A percentile compares a stretch with the other conserved stretches of the same genome.
Conservation (phyloP, 2,797 vertebrate genomes). For the Micropoecilia bifurca region DNA sequence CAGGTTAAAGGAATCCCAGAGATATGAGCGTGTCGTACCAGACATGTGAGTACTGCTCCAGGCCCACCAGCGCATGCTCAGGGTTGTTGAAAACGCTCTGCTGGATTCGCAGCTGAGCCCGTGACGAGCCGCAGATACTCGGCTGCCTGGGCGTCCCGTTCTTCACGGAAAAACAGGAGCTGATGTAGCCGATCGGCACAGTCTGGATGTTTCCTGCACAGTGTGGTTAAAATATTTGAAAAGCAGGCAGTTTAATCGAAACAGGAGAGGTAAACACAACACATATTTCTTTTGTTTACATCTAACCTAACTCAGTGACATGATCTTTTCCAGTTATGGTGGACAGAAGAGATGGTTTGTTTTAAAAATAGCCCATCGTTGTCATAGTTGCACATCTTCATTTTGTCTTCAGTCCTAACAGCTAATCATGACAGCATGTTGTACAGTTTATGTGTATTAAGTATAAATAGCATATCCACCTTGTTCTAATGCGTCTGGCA, state of each 20-base stretch:
- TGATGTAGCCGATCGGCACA: slow-evolving; percentile 86
- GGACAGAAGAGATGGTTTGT: not conserved
- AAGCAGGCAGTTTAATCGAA: not conserved
- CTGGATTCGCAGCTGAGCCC: slow-evolving; percentile 83
- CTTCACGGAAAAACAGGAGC: slow-evolving; percentile 88
- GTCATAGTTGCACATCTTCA: not conserved
- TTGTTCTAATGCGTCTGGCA: slow-evolving; percentile 67
- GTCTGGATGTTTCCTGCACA: slow-evolving; percentile 85
- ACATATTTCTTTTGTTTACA: not conserved
- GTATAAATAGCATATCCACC: slow-evolving; percentile 55
- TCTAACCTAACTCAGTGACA: not conserved
- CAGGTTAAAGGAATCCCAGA: not conserved
- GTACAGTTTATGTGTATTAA: no score
- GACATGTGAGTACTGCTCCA: slow-evolving; percentile 90
- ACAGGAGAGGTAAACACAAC: not conserved
- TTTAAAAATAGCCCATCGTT: not conserved
- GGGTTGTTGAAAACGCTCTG: slow-evolving; percentile 89
- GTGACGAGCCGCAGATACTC: slow-evolving; percentile 84
- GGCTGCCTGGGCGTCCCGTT: slow-evolving; percentile 91
- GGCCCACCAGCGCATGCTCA: slow-evolving; percentile 86
- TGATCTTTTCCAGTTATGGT: not conserved
- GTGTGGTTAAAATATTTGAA: not conserved
- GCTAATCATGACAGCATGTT: not conserved
- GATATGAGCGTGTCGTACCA: slow-evolving; percentile 78
- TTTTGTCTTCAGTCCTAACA: not conserved